Evolutionary conservation across 2,888 invertebrate species (phyloP), one percentile per base, ranked within the genome.

Genomic region (Drosophila vallismaia): DNA sequence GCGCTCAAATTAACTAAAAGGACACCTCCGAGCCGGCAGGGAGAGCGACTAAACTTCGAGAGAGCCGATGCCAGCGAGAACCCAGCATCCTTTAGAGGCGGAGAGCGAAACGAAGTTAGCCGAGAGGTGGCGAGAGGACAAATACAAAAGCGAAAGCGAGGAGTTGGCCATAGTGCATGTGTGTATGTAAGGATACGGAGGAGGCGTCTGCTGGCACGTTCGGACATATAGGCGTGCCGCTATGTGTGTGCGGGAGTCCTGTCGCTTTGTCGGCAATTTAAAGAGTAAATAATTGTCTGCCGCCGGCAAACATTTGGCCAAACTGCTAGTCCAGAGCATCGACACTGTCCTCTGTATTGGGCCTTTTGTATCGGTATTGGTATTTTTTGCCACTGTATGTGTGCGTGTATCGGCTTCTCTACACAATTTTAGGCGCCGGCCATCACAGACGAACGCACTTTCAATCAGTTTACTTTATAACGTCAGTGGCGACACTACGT

Each of bases 111-210:
- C 63, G 64, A 75, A 79, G 79, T n/a, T n/a, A 36, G n/a, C 36
- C 36, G 36, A 79, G 75, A 76, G 66, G 28, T 19, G 19, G 19
- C 19, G 19, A 19, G 19, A 19, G 19, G 72, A 71, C 86, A 77
- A 85, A 86, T 67, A 77, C 84, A 86, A 86, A 81, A 86, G 86
- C 81, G 86, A 86, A 84, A 83, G 84, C 86, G 69, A 80, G 78
- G 76, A 70, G 71, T 73, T 58, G 57, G 54, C 56, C 58, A 62
- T 57, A 63, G 72, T 76, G 50, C 52, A 14, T 42, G 29, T 56
- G 40, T 42, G 29, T 56, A 19, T 58, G 57, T 48, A 38, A 49
- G 58, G 36, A 36, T 4, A 36, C 4, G 33, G 42, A 62, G 24
- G 45, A 40, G 28, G 42, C 19, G 26, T 14, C 31, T 12, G 40